A percentile compares a stretch with the other conserved stretches of the same genome.
These are phyloP conservation scores for Nemotelus pantherinus DNA, from an alignment of 2,888 invertebrate genomes.

Conservation along the genomic window DNA sequence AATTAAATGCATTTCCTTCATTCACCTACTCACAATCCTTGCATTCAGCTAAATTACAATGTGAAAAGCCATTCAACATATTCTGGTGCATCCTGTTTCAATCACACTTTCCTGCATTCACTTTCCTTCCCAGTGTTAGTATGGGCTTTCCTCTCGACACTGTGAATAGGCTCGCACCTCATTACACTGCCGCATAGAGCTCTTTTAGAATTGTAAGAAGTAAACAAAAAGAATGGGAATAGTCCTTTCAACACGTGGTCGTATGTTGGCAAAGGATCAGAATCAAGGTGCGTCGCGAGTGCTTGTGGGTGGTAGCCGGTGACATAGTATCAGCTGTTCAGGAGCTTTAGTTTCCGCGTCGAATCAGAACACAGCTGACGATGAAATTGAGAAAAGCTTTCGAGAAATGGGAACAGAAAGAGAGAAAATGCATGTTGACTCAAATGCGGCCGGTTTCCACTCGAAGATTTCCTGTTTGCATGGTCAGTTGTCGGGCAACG, in stretches of 20 bases:
- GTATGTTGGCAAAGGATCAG: background rate
- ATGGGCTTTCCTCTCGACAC: background rate
- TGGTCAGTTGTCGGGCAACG: constrained; percentile 15
- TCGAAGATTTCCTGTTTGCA: constrained; percentile 17
- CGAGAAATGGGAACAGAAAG: background rate
- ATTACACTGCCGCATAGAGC: background rate
- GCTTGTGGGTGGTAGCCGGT: background rate
- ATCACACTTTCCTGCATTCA: background rate
- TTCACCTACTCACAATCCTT: too few species aligned
- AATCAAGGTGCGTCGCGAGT: background rate
- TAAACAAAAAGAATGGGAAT: constrained; percentile 10
- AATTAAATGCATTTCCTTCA: too few species aligned
- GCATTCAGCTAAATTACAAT: too few species aligned
- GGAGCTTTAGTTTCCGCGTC: background rate
- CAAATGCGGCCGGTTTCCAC: background rate
- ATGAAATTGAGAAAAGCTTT: background rate
- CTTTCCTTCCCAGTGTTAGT: background rate
- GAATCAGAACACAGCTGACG: background rate
- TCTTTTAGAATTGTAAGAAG: background rate
- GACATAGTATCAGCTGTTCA: background rate
- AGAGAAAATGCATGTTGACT: background rate
- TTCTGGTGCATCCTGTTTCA: too few species aligned
- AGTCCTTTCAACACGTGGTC: constrained; percentile 5
- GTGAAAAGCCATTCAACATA: too few species aligned
- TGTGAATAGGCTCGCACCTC: background rate